Evolutionary conservation across 2,113 vertebrate genomes (phyloP).

Genomic region (Eptesicus fuscus): DNA sequence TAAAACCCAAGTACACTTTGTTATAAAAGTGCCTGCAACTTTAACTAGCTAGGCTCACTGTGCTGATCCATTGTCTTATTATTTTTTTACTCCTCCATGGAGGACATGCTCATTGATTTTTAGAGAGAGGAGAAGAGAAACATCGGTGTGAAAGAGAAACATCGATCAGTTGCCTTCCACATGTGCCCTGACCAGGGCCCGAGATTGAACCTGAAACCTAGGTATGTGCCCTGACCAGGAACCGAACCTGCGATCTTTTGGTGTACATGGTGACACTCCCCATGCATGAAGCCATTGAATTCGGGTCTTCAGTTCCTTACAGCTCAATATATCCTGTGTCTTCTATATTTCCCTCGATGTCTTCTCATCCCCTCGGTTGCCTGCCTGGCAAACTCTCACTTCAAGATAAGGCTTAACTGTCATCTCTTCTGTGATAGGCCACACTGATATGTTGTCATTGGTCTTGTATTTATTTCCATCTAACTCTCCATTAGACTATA

Average conservation of each 20-base stretch:
- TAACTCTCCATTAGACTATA: neutral
- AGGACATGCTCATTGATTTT: no score
- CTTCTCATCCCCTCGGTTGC: neutral
- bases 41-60: neutral
- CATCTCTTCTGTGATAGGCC: neutral
- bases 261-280: neutral
- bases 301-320: neutral
- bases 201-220: neutral
- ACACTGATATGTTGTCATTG: neutral
- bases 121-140: neutral
- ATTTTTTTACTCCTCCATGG: no score
- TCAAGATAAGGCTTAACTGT: neutral
- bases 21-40: neutral
- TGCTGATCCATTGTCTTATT: neutral
- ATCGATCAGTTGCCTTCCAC: neutral
- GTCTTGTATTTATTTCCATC: neutral
- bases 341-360: neutral
- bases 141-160: no score
- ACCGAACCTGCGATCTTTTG: neutral
- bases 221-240: neutral
- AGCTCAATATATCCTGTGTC: neutral
- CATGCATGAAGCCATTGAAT: neutral
- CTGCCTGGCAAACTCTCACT: neutral
- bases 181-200: neutral
- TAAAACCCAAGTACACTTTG: neutral